These are phyloP conservation scores for Limnephilus marmoratus DNA, from an alignment of 2,888 invertebrate genomes.

Conservation along the genomic window DNA sequence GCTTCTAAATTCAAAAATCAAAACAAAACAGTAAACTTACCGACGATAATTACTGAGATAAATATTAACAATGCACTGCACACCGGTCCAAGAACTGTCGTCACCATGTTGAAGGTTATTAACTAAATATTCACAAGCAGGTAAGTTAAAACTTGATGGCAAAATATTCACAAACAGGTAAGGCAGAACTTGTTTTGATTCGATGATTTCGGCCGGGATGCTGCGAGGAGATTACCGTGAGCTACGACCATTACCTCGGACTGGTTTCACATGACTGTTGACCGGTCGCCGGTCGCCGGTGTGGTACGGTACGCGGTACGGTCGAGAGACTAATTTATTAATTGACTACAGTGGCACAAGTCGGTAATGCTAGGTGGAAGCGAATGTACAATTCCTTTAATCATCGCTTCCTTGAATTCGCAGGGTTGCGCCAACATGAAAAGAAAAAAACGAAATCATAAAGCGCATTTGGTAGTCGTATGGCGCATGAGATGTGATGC, in stretches of 20 bases:
- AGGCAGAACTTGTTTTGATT: neutral
- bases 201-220: neutral
- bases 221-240: neutral
- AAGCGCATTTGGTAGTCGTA: neutral
- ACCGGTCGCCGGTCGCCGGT: neutral
- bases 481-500: neutral
- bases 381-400: neutral
- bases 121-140: neutral
- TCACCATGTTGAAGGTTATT: neutral
- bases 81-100: slow-evolving; percentile 2
- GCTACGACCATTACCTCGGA: neutral
- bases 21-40: neutral
- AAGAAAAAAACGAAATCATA: neutral
- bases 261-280: neutral
- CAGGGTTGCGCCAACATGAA: neutral
- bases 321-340: neutral
- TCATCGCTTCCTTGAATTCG: neutral
- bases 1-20: neutral
- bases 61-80: neutral
- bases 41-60: neutral
- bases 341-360: neutral
- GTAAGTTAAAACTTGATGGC: neutral
- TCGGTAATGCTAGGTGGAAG: neutral
- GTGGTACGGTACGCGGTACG: neutral
- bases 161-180: slow-evolving; percentile 2